phyloP scores from a whole-genome alignment of 1,140 invertebrate species.

The Apis mellifera region Amel_HAv3.1 CM009932.2:12463001-12463500 shows the following conservation, averaged over 20 bases:
- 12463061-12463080: neutral
- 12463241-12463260: constrained; percentile 76
- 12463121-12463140: constrained; percentile 6
- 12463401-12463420: constrained; percentile 59
- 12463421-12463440: constrained; percentile 10
- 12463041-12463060: neutral
- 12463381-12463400: constrained; percentile 24
- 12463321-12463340: constrained; percentile 41
- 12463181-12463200: constrained; percentile 69
- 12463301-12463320: constrained; percentile 45
- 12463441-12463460: neutral
- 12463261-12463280: constrained; percentile 76
- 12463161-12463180: constrained; percentile 76
- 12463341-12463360: constrained; percentile 69
- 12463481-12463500: neutral
- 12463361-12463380: constrained; percentile 43
- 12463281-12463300: constrained; percentile 75
- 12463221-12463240: constrained; percentile 77
- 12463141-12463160: constrained; percentile 73
- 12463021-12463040: neutral
- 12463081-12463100: neutral
- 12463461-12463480: neutral
- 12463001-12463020: constrained; percentile 29
- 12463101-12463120: neutral
- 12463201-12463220: constrained; percentile 71